Base-by-base conservation (phyloP, 2,888 invertebrate genomes). In the Cerastis leucographa region DNA sequence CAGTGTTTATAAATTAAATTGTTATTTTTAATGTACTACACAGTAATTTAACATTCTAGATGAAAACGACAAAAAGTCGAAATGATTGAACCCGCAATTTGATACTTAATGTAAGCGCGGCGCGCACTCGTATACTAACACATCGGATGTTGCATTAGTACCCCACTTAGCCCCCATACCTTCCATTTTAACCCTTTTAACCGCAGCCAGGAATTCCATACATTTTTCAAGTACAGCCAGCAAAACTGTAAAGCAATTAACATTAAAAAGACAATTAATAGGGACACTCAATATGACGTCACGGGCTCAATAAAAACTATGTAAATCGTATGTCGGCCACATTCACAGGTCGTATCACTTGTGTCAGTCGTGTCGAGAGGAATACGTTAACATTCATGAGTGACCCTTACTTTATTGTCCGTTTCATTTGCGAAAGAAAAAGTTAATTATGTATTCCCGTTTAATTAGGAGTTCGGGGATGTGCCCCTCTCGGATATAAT, bases 401-500 rank as follows among this genome's bases (percentile, higher is more conserved):
- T 83, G 81, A 82, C 78, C 84, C 81, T 54, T 56, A 65, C 74
- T 85, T 85, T 83, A 84, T 87, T 75, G 78, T 73, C 72, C 78
- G 67, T 73, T 78, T 80, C 74, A 79, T 87, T 83, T 73, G 73
- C 64, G 62, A 64, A 61, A 83, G 79, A 85, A 87, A 87, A 85
- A 84, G 78, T 85, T 84, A 77, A 84, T 87, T 87, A 85, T 78
- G 84, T 80, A 87, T 84, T 87, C 87, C 78, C 73, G 73, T 85
- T 87, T 87, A 87, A 87, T 87, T 87, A 87, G 75, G 68, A 84
- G 80, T 71, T 84, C 46, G 49, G 69, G 76, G 79, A 80, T 75
- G 73, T 74, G 74, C 51, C 70, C 73, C 83, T 74, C 70, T 75
- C 61, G 72, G 76, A 75, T 78, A 78, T 88, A 88, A 88, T 71